These are phyloP conservation scores for Alaudala cheleensis DNA, from an alignment of 2,113 vertebrate species.

Conservation along the genomic window DNA sequence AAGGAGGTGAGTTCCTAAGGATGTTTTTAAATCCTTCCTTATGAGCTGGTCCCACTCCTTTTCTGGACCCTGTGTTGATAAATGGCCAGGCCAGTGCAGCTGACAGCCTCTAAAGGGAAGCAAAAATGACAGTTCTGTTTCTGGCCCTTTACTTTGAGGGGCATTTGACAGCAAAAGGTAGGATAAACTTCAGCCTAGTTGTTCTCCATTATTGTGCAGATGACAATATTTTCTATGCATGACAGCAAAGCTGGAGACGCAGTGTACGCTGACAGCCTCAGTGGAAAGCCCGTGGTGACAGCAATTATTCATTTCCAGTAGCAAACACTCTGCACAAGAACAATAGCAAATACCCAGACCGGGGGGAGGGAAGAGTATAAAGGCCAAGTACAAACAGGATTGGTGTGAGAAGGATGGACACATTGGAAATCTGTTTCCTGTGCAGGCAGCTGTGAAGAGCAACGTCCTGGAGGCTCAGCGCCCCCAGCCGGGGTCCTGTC, in stretches of 20 bases:
- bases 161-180: neutral
- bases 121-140: neutral
- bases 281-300: neutral
- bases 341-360: neutral
- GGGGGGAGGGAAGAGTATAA: neutral
- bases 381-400: neutral
- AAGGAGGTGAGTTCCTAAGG: neutral
- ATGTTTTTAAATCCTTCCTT: neutral
- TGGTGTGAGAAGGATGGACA: neutral
- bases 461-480: neutral
- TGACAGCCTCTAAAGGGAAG: neutral
- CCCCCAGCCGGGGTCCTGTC: fast-evolving
- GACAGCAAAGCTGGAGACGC: neutral
- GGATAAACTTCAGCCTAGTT: neutral
- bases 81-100: neutral
- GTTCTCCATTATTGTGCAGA: neutral
- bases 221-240: neutral
- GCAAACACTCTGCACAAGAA: neutral
- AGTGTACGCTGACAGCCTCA: fast-evolving
- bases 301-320: conserved; percentile 26
- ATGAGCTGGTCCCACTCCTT: neutral
- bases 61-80: neutral
- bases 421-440: conserved; percentile 8
- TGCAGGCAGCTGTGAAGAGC: conserved; percentile 14
- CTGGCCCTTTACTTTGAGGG: neutral